These are phyloP conservation scores for Sparidentex hasta DNA, from an alignment of 2,797 vertebrate species.

Conservation along the genomic window DNA sequence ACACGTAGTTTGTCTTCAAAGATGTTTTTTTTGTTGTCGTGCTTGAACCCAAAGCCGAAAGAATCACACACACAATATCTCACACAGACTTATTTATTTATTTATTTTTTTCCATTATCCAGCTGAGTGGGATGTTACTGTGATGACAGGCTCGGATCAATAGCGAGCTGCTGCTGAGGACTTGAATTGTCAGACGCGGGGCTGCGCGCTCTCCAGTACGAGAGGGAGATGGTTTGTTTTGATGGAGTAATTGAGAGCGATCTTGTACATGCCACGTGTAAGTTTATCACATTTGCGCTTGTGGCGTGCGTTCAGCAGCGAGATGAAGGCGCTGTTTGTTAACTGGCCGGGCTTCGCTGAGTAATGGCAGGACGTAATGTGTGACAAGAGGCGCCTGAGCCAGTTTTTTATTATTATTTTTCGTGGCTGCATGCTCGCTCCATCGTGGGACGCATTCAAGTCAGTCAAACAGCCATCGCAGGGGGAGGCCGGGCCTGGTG, in stretches of 20 bases:
- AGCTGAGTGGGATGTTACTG: constrained; percentile 64
- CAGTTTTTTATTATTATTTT: background rate
- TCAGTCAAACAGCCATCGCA: constrained; percentile 55
- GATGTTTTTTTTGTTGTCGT: constrained; percentile 22
- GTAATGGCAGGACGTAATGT: constrained; percentile 19
- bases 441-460: constrained; percentile 50
- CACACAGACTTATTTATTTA: constrained; percentile 65
- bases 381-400: constrained; percentile 21
- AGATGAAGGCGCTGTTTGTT: constrained; percentile 37
- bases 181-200: constrained; percentile 51
- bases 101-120: constrained; percentile 68
- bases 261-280: constrained; percentile 14
- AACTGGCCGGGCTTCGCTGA: constrained; percentile 18
- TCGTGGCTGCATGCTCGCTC: constrained; percentile 2
- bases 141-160: constrained; percentile 69
- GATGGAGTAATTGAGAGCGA: constrained; percentile 38
- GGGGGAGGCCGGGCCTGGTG: constrained; percentile 47
- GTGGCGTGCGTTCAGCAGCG: background rate
- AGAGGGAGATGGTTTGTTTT: constrained; percentile 48
- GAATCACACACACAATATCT: constrained; percentile 54
- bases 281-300: constrained; percentile 33
- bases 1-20: constrained; percentile 20
- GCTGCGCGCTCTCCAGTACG: constrained; percentile 4
- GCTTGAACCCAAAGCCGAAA: constrained; percentile 45
- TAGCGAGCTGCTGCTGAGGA: constrained; percentile 54